Evolutionary conservation across 1,140 invertebrate species (phyloP).

Genomic region (Apocrypta bakeri): DNA sequence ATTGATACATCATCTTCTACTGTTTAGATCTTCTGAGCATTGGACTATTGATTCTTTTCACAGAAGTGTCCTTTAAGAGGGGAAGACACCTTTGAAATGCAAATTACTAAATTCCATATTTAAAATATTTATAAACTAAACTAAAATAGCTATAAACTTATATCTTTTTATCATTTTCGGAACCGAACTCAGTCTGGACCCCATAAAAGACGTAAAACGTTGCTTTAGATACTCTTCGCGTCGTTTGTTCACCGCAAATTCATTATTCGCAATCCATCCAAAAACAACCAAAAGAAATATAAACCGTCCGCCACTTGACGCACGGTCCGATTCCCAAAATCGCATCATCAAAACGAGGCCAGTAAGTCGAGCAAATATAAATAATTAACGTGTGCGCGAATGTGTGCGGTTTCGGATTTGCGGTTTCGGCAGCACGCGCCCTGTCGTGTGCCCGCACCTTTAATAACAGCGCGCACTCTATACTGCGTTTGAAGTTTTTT

Average conservation of each 20-base stretch:
- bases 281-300: background rate
- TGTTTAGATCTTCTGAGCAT: too few relatives aligned
- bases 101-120: too few relatives aligned
- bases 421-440: conserved; percentile 63
- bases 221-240: too few relatives aligned
- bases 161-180: too few relatives aligned
- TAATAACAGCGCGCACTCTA: conserved; percentile 54
- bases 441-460: conserved; percentile 58
- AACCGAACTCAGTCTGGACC: too few relatives aligned
- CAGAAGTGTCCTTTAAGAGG: too few relatives aligned
- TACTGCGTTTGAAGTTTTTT: conserved; percentile 24
- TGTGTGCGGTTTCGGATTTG: conserved; percentile 62
- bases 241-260: background rate
- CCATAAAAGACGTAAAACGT: too few relatives aligned
- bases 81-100: too few relatives aligned
- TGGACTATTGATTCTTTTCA: too few relatives aligned
- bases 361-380: conserved; percentile 59
- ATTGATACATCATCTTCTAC: too few relatives aligned
- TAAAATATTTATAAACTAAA: too few relatives aligned
- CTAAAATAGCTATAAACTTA: too few relatives aligned
- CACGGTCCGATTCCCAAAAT: conserved; percentile 42
- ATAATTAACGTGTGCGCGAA: conserved; percentile 64
- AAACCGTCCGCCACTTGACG: background rate
- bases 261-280: background rate
- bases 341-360: conserved; percentile 57